Base-by-base conservation (phyloP, 2,797 vertebrate species). In the Eurystomus glaucurus region DNA sequence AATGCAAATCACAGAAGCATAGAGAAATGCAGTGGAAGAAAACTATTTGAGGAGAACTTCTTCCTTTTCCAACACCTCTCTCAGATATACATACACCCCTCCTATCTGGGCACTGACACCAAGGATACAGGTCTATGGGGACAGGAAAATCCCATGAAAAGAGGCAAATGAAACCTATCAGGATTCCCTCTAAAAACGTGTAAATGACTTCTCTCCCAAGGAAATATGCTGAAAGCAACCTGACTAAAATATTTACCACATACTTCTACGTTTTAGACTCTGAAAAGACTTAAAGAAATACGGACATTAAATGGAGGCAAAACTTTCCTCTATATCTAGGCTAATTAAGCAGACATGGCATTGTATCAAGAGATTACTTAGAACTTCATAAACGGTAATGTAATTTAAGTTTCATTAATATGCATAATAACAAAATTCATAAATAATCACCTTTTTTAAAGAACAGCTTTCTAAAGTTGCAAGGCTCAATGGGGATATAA, bases 11-110 rank as follows among this genome's bases (percentile, higher is more conserved):
- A 54, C 18, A 33, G 35, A 64, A 78, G 17, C 52, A 83, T 7
- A 85, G 19, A 57, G 83, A 93, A 91, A 48, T 35, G 14, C 48
- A 80, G 26, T 41, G 81, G 61, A 71, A 85, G 45, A 78, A 79
- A 37, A 48, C 6, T 62, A 2, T 66, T 80, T 85, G 39, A 65
- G 45, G n/a, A 64, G 11, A 85, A 46, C 21, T 23, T 52, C 19
- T 88, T 85, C 16, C 7, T 81, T 92, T 81, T 39, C 29, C 50
- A 74, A 29, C 0, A 0, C 43, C 5, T 17, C 22, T 77, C 80
- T 65, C 2, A 37, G 88, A 65, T 55, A 55, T 33, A 28, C 0
- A 0, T 29, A 7, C 10, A 39, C 3, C 5, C 9, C 6, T 78
- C 86, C 80, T 60, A 3, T 35, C 10, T 28, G 61, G 20, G 22